A percentile compares a stretch with the other conserved stretches of the same genome.
Conservation (phyloP, 2,113 vertebrate genomes). For the Nycticorax nycticorax region DNA sequence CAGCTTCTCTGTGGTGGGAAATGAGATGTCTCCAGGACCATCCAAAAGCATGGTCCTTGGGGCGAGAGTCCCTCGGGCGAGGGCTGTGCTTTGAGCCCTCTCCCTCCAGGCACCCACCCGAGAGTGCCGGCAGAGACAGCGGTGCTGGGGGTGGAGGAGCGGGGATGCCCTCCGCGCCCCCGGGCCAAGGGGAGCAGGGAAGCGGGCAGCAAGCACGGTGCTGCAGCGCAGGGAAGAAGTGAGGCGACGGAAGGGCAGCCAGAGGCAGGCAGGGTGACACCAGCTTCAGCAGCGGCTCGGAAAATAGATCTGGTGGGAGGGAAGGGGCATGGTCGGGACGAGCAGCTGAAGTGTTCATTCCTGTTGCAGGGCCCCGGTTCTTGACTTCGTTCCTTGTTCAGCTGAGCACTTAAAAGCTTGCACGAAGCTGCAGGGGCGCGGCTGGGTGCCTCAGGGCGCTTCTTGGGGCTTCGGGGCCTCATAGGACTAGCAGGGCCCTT, state of each 20-base stretch:
- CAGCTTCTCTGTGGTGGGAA: neutral
- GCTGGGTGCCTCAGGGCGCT: neutral
- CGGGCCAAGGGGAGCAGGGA: neutral
- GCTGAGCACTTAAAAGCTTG: neutral
- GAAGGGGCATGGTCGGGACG: neutral
- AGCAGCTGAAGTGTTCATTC: neutral
- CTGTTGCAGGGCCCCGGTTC: neutral
- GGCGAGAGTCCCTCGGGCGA: neutral
- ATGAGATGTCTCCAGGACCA: neutral
- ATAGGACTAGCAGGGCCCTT: neutral
- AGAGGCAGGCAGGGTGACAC: neutral
- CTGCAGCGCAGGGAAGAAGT: neutral
- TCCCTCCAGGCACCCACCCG: neutral
- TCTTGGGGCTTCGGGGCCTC: neutral
- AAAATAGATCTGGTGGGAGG: neutral
- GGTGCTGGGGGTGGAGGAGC: neutral
- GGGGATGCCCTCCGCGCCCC: rapidly evolving
- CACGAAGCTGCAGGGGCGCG: rapidly evolving
- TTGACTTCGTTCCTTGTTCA: neutral
- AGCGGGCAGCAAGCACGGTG: neutral
- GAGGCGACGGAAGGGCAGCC: neutral
- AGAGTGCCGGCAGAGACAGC: neutral
- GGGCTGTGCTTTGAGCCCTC: neutral
- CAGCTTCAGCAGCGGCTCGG: neutral
- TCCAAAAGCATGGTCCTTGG: neutral